These are phyloP conservation scores for Dicrurus megarhynchus DNA, from an alignment of 2,113 vertebrate genomes.

Conservation along the genomic window DNA sequence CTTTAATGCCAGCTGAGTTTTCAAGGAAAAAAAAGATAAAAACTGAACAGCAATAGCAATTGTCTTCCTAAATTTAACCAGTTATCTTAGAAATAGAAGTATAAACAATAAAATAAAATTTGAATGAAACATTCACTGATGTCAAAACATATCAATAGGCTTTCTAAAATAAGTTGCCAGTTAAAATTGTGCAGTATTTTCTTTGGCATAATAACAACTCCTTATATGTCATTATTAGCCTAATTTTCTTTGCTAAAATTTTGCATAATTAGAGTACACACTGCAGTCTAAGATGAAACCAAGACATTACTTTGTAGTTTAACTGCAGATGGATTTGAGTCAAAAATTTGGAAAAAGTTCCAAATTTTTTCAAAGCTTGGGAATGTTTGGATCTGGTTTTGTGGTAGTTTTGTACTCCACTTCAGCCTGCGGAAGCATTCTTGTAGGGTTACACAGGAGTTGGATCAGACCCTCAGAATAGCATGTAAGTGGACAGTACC, in stretches of 20 bases:
- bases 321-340: neutral
- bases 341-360: neutral
- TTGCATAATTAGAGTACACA: neutral
- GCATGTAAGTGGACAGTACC: neutral
- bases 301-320: neutral
- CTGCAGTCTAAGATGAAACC: neutral
- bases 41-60: neutral
- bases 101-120: neutral
- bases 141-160: neutral
- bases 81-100: neutral
- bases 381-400: neutral
- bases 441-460: neutral
- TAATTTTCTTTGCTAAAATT: constrained; percentile 3
- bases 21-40: neutral
- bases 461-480: neutral
- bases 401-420: neutral
- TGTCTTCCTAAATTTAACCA: neutral
- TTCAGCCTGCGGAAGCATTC: neutral
- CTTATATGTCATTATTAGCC: neutral
- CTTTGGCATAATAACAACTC: neutral
- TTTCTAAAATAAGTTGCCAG: neutral
- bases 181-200: neutral
- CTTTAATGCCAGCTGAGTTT: neutral
- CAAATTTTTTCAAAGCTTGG: neutral
- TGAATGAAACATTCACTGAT: neutral